phyloP scores from a whole-genome alignment of 2,113 vertebrate genomes.

The Brienomyrus longianalis region DNA sequence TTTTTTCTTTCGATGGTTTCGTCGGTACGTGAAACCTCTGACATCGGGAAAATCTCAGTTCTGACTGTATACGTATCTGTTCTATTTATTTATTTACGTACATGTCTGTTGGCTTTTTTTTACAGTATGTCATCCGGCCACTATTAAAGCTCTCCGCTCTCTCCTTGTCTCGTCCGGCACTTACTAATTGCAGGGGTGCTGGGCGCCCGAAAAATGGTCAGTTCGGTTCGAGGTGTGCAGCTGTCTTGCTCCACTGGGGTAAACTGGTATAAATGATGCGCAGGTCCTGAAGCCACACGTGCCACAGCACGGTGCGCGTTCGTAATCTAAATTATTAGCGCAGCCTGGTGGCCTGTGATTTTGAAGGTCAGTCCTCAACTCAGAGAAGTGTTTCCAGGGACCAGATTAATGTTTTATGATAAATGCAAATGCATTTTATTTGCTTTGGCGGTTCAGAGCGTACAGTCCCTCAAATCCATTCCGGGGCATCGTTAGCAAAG shows the following conservation, averaged over 20 bases:
- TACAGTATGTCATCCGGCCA: constrained; percentile 53
- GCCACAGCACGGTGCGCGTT: not conserved
- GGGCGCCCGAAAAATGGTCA: not conserved
- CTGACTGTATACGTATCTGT: constrained; percentile 60
- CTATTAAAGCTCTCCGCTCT: constrained; percentile 51
- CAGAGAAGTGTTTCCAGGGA: not conserved
- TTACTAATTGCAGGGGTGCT: constrained; percentile 1
- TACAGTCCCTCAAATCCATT: not conserved
- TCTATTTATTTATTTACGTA: constrained; percentile 68
- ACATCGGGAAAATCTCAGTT: constrained; percentile 54
- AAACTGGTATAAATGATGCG: not conserved
- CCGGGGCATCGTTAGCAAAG: not conserved
- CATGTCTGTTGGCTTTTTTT: constrained; percentile 55
- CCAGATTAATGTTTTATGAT: not conserved
- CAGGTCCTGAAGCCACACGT: not conserved
- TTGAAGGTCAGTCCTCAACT: not conserved
- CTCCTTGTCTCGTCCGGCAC: constrained; percentile 58
- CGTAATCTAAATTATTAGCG: not conserved
- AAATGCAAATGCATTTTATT: not conserved
- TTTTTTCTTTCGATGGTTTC: constrained; percentile 41
- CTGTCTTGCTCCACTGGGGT: not conserved
- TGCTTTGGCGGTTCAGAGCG: not conserved
- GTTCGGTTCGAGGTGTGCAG: not conserved
- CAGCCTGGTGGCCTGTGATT: not conserved
- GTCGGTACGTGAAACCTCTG: constrained; percentile 60